A percentile compares a stretch with the other conserved stretches of the same genome.
Conservation (phyloP, 2,888 invertebrate species). For the Magallana nippona region DNA sequence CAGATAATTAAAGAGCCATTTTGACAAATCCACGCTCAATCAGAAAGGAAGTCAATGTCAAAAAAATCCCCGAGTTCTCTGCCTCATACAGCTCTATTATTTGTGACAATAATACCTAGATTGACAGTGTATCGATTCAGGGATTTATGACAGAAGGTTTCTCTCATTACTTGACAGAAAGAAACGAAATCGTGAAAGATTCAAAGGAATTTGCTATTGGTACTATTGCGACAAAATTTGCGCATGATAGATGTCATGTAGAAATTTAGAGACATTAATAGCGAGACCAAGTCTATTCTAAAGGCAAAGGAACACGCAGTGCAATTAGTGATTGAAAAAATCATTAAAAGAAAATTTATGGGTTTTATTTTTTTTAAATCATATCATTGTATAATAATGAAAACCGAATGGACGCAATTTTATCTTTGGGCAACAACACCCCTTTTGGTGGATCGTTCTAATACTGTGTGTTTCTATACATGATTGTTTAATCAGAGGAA, state of each 20-base stretch:
- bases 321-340: too few relatives aligned
- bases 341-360: too few relatives aligned
- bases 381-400: too few relatives aligned
- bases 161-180: slow-evolving; percentile 21
- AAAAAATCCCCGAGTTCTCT: neutral
- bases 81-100: neutral
- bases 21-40: neutral
- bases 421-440: too few relatives aligned
- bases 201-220: neutral
- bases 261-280: neutral
- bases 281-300: neutral
- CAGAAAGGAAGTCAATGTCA: neutral
- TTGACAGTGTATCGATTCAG: neutral
- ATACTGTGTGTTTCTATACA: too few relatives aligned
- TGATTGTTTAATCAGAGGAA: too few relatives aligned
- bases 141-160: slow-evolving; percentile 27
- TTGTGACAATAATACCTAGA: neutral
- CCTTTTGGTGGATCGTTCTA: too few relatives aligned
- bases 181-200: slow-evolving; percentile 2
- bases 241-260: neutral
- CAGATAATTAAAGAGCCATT: neutral
- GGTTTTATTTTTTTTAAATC: too few relatives aligned
- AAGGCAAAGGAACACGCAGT: neutral
- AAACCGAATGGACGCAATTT: too few relatives aligned
- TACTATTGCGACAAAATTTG: neutral